phyloP scores from a whole-genome alignment of 2,888 invertebrate species.

The Caenorhabditis sp. region DNA sequence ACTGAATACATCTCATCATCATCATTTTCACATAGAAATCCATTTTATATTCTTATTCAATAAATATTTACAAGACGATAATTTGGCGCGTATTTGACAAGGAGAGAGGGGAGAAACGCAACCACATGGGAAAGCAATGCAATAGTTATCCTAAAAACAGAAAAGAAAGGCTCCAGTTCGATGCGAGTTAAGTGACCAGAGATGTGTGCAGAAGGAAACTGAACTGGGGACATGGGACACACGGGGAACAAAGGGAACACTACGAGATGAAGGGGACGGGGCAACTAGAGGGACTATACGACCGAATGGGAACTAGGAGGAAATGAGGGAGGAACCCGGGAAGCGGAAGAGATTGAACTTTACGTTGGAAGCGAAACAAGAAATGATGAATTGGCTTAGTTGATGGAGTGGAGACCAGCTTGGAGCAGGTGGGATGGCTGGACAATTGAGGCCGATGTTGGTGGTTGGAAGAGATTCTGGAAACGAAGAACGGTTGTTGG shows the following conservation, averaged over 20 bases:
- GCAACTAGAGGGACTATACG: conserved; percentile 17
- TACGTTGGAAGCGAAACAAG: conserved; percentile 17
- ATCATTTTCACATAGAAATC: conserved; percentile 18
- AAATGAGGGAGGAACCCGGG: conserved; percentile 35
- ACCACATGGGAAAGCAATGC: conserved; percentile 26
- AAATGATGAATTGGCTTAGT: conserved; percentile 12
- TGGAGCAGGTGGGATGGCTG: conserved; percentile 50
- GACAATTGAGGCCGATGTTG: conserved; percentile 41
- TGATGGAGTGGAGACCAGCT: conserved; percentile 62
- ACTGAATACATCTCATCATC: conserved; percentile 1
- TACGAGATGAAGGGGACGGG: neutral
- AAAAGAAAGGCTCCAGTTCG: neutral
- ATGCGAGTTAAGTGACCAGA: conserved; percentile 6
- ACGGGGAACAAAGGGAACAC: conserved; percentile 25
- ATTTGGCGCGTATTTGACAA: neutral
- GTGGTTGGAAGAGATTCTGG: conserved; percentile 55
- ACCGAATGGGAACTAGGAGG: conserved; percentile 17
- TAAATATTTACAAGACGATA: conserved; percentile 54
- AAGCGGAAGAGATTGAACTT: conserved; percentile 55
- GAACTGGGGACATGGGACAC: conserved; percentile 24
- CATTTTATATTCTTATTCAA: conserved; percentile 35
- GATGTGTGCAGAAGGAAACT: conserved; percentile 13
- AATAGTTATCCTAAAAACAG: conserved; percentile 52
- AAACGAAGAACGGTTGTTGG: conserved; percentile 12
- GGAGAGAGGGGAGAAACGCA: neutral